A percentile compares a stretch with the other conserved stretches of the same genome.
phyloP scores from a whole-genome alignment of 2,113 vertebrate genomes.

The Podilymbus podiceps region DNA sequence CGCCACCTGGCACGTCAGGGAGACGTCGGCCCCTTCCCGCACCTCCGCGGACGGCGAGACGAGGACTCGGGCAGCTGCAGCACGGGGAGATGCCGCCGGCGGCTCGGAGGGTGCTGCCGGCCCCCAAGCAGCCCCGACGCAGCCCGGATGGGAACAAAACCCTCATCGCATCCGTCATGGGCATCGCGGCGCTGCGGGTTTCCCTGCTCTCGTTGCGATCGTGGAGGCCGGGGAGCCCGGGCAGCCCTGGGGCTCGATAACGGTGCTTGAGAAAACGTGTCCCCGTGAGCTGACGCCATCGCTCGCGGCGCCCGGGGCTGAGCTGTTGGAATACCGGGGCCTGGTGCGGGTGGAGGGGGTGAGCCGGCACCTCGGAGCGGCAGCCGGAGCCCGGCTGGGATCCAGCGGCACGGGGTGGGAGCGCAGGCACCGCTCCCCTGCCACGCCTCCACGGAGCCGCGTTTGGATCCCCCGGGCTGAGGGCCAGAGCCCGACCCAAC shows the following conservation, averaged over 20 bases:
- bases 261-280: too few species aligned
- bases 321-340: too few species aligned
- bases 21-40: neutral
- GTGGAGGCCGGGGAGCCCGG: accelerated
- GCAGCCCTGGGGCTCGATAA: neutral
- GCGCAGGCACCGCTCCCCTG: accelerated
- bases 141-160: neutral
- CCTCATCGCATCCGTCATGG: accelerated
- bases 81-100: neutral
- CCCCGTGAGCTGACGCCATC: neutral
- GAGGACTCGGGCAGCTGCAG: slow-evolving; percentile 26
- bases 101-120: neutral
- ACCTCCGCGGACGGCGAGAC: neutral
- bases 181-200: too few species aligned
- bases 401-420: neutral
- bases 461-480: neutral
- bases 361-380: too few species aligned
- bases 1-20: slow-evolving; percentile 11
- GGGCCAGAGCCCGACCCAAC: neutral
- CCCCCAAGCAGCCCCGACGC: neutral
- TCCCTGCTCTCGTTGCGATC: neutral
- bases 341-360: accelerated
- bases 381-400: neutral
- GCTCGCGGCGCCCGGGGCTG: neutral
- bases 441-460: accelerated